Conservation (phyloP, 2,888 invertebrate genomes). For the Iphiclides podalirius region DNA sequence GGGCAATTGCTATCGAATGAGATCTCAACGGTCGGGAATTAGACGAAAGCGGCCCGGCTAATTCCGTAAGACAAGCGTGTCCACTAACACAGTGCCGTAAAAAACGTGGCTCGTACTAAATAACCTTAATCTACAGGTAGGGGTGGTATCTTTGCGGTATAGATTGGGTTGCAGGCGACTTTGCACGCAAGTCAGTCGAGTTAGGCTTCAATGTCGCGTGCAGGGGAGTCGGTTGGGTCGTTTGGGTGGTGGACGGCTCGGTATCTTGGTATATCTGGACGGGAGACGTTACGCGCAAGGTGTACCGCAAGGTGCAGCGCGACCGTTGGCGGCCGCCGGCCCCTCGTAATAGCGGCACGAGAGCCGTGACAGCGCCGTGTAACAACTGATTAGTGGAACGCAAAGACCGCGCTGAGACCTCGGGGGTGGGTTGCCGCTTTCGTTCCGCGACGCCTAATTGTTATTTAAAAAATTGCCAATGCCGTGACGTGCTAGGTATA, state of each 20-base stretch:
- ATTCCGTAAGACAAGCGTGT: slow-evolving; percentile 73
- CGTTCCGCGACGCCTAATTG: slow-evolving; percentile 16
- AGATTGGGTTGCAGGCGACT: slow-evolving; percentile 13
- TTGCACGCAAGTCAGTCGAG: fast-evolving
- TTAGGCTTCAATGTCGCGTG: slow-evolving; percentile 25
- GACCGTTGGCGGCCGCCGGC: slow-evolving; percentile 60
- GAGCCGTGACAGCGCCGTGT: slow-evolving; percentile 56
- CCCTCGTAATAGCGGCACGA: slow-evolving; percentile 44
- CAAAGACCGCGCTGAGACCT: slow-evolving; percentile 37
- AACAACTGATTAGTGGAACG: slow-evolving; percentile 68
- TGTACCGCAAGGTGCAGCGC: slow-evolving; percentile 68
- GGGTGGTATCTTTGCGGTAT: slow-evolving; percentile 63
- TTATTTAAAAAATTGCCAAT: not conserved
- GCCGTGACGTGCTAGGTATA: no score
- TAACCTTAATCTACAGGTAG: slow-evolving; percentile 67
- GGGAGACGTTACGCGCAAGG: slow-evolving; percentile 65
- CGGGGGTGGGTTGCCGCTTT: slow-evolving; percentile 7
- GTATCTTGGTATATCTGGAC: slow-evolving; percentile 68
- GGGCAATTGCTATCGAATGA: slow-evolving; percentile 42
- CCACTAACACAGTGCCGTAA: slow-evolving; percentile 65
- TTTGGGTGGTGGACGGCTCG: slow-evolving; percentile 42
- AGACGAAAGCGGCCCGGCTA: slow-evolving; percentile 48
- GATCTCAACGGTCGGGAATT: slow-evolving; percentile 62
- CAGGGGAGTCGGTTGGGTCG: slow-evolving; percentile 29
- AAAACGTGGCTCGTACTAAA: slow-evolving; percentile 66